phyloP scores from a whole-genome alignment of 2,888 invertebrate species.

The Rotaria socialis region DNA sequence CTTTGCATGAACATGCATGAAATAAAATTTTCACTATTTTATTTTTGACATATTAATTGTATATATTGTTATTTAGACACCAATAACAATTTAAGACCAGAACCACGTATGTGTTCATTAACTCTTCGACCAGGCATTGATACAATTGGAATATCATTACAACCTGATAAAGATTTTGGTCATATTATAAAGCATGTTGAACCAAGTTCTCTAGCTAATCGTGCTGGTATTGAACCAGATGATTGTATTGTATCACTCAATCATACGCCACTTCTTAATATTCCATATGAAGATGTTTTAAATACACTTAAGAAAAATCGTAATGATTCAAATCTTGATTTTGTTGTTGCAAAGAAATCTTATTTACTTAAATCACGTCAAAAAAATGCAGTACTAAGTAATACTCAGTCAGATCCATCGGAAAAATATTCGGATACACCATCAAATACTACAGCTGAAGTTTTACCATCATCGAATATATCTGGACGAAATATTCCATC shows the following conservation, averaged over 20 bases:
- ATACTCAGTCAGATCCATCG: not conserved
- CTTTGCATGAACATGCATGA: not conserved
- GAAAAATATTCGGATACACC: not conserved
- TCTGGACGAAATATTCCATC: not conserved
- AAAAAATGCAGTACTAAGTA: not conserved
- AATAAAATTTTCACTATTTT: not conserved
- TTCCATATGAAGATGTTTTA: not conserved
- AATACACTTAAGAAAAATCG: not conserved
- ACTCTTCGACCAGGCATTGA: not conserved
- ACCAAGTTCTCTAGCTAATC: not conserved
- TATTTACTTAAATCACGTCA: not conserved
- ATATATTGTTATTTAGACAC: not conserved
- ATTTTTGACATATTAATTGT: not conserved
- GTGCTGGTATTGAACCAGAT: slow-evolving; percentile 14
- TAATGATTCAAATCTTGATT: not conserved
- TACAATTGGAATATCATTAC: not conserved
- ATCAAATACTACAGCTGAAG: not conserved
- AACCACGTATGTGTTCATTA: not conserved
- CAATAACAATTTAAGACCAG: not conserved
- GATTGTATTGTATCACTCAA: slow-evolving; percentile 27
- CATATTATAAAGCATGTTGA: slow-evolving; percentile 2
- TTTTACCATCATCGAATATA: not conserved
- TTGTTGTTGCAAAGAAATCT: slow-evolving; percentile 17
- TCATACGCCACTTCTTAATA: not conserved
- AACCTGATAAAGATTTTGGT: slow-evolving; percentile 5